Evolutionary conservation across 2,888 invertebrate genomes (phyloP), one percentile per base, ranked within the genome.

Genomic region (Muscina levida): DNA sequence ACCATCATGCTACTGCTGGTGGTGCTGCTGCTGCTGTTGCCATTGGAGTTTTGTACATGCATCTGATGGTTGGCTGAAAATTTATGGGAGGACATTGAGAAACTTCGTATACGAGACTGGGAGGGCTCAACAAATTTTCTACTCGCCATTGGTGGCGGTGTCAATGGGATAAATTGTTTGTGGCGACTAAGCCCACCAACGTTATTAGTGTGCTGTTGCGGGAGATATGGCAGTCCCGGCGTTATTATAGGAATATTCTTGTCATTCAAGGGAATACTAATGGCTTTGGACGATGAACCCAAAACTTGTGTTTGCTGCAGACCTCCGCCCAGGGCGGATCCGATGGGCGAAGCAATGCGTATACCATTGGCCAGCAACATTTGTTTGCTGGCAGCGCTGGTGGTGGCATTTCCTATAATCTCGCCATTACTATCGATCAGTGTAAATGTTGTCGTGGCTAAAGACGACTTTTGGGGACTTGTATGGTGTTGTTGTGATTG

Each of bases 51-150:
- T 72, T 83, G 77, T 77, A 74, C 48, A 72, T 81, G 77, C 59
- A 71, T 39, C 53, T 81, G 82, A 26, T 80, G 75, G 59, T 82
- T 82, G 37, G 87, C 89, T 90, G 90, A 84, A 90, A 90, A 83
- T 90, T 90, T 89, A 87, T 89, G 86, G 85, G 89, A 89, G 85
- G 89, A 87, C 85, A 90, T 85, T 90, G 90, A 90, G 81, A 86
- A 87, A 85, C 90, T 90, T 83, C 90, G 88, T 79, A 87, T 89
- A 84, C 90, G 85, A 71, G 87, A 82, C 44, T 82, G 86, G 15
- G 86, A 75, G 19, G 77, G 83, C 84, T 89, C 89, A 82, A 86
- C 84, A 84, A 87, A 83, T 85, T 87, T 89, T 84, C 88, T 88
- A 83, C 87, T 87, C 84, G 89, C 83, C 85, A 85, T 87, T 81